Evolutionary conservation across 2,797 vertebrate species (phyloP), one percentile per base, ranked within the genome.

Genomic region (Lutjanus campechanus): DNA sequence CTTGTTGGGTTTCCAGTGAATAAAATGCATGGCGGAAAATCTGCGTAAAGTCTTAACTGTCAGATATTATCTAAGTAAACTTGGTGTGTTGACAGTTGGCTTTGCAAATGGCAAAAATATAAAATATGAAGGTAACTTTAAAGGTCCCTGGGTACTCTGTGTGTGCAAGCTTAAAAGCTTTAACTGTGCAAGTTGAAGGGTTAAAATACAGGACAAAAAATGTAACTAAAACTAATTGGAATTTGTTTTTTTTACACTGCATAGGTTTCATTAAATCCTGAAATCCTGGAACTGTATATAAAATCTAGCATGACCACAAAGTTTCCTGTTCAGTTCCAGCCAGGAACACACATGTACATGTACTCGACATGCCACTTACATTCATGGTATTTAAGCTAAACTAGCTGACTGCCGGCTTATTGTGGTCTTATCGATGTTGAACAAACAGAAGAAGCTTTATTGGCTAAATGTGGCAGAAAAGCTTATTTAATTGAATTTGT

Each of bases 21-120:
- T 49, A 13, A 47, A 19, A 63, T 20, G 9, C 4, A 11, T 20
- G 12, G 19, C 8, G 15, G 20, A 72, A 22, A 63, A 7, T 54
- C 15, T 49, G 36, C 25, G 20, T 51, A 19, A 40, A 50, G 40
- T 13, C 11, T 29, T 15, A 12, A 22, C 54, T 8, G 13, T 54
- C 19, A 56, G 19, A 54, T 19, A 22, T 11, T 55, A 73, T 61
- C 20, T 9, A 20, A 49, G n/a, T 54, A 68, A 73, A 73, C 25
- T 66, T 19, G 4, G 36, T 8, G n/a, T 41, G n/a, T 25, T 55
- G 25, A 56, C 43, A 63, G 13, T 11, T 1, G 59, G 43, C 6
- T 56, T 56, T 70, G 13, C 16, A 69, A 76, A 36, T 7, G 13
- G 36, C 17, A n/a, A 67, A 51, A 43, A 36, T 63, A 15, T 61